Evolutionary conservation across 1,140 invertebrate species (phyloP), one percentile per base, ranked within the genome.

Genomic region (Tetragonula clypearis): DNA sequence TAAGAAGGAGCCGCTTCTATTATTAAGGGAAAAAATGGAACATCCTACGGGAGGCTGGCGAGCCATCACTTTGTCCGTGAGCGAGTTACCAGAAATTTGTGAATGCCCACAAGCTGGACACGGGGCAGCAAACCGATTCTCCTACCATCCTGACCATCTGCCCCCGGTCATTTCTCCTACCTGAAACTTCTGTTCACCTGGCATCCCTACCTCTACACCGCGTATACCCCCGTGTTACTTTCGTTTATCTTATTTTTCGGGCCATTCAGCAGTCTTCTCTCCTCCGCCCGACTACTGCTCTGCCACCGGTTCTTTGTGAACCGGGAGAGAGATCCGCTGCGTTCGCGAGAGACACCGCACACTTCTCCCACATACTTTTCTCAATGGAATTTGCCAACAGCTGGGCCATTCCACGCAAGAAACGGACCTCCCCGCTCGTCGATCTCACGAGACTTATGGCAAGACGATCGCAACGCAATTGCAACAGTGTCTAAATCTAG

Each of bases 191-290:
- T 86, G 68, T 84, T 91, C 90, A 91, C 90, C 90, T 91, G 88
- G 90, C 86, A 60, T 58, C 35, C 55, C 49, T 62, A 11, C 77
- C n/a, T 41, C 49, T 56, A 11, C 30, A 30, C 77, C n/a, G 55
- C 84, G 62, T 65, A 66, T 79, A 30, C 75, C 69, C 78, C 79
- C 65, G 41, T 76, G 85, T 84, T 86, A 88, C 86, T 91, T 89
- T 91, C 86, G 88, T 91, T 91, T 88, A 91, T 91, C 90, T 91
- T 91, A 91, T 91, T 91, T 66, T 91, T 91, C 83, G 72, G 79
- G 26, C 90, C 90, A 91, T 91, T 91, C 90, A 91, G 76, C 85
- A 65, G 53, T n/a, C 35, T 35, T 30, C 30, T 30, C 30, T 30
- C 30, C 68, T 81, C 69, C 58, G 66, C 85, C 41, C 81, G 41